Base-by-base conservation (phyloP, 2,113 vertebrate species). In the Oplegnathus fasciatus region DNA sequence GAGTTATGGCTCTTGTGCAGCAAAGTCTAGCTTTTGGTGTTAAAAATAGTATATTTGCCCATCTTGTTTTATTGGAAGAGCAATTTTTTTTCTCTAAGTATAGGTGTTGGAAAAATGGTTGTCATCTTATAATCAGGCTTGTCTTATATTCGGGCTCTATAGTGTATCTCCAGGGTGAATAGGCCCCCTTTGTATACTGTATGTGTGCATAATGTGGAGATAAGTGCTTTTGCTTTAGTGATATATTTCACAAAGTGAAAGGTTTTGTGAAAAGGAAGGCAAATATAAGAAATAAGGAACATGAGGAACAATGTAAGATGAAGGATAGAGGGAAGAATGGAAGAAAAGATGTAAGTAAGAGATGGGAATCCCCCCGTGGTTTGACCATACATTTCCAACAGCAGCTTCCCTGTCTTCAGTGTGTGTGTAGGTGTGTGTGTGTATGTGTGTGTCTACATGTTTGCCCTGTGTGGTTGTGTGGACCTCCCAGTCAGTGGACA, bases 341-440 rank as follows among this genome's bases (percentile, higher is more conserved):
- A 44, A 80, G 10, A 37, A 78, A 55, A 46, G 30, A 78, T 30
- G 18, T 14, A 48, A 66, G 40, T 61, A 42, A 62, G 46, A 67
- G 52, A 66, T 44, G 68, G 71, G 78, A 75, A 64, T 66, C 80
- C 52, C 68, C 24, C 32, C 17, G 62, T 75, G 65, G 72, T 68
- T 78, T 86, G 82, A 81, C 79, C 91, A 92, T 80, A 89, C 26
- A 84, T 81, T 82, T 83, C 76, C 80, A 84, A 88, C 76, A 89
- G 78, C 75, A 87, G 70, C 32, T 67, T 71, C 4, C 64, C 55
- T 30, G 20, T 86, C 80, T 65, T 73, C 42, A 13, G 8, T 74
- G 86, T 91, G 89, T 66, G 85, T 72, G 80, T 78, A 70, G 71
- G 32, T 79, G 30, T 60, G 34, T 52, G 48, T 65, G 78, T 52